Conservation (phyloP, 2,113 vertebrate genomes). For the Cinclus mexicanus region DNA sequence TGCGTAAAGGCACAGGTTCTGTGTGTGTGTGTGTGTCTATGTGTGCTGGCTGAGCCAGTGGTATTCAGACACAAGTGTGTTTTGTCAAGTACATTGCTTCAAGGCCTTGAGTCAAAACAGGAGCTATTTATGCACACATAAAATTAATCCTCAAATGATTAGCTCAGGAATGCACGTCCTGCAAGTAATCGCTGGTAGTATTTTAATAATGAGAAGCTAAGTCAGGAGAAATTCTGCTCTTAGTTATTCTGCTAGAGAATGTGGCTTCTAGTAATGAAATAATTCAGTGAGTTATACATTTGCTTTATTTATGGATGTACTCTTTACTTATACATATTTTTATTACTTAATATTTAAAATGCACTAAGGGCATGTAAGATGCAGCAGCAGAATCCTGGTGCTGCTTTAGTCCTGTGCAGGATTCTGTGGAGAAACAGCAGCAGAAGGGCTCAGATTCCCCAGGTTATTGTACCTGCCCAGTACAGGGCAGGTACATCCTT, state of each 20-base stretch:
- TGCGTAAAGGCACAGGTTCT: not conserved
- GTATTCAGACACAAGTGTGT: not conserved
- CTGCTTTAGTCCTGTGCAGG: not conserved
- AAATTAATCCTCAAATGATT: conserved; percentile 41
- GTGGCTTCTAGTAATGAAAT: conserved; percentile 58
- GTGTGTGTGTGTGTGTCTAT: not conserved
- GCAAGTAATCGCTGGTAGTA: not conserved
- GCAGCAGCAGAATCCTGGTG: not conserved
- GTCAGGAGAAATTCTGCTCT: conserved; percentile 44
- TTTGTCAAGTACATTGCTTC: not conserved
- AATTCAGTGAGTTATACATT: conserved; percentile 40
- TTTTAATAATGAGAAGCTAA: conserved; percentile 42
- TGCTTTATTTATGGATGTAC: conserved; percentile 62
- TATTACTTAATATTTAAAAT: conserved; percentile 72
- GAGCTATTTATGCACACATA: conserved; percentile 29
- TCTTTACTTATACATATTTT: conserved; percentile 69
- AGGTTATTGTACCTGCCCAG: accelerated
- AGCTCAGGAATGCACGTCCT: conserved; percentile 16
- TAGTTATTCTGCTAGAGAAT: conserved; percentile 36
- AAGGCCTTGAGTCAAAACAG: not conserved
- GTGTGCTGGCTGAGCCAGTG: not conserved
- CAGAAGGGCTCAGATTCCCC: not conserved
- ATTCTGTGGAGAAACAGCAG: not conserved
- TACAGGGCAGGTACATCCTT: no score
- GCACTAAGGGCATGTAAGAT: not conserved